Conservation (phyloP, 2,888 invertebrate species). For the Lepidochitona cinerea region DNA sequence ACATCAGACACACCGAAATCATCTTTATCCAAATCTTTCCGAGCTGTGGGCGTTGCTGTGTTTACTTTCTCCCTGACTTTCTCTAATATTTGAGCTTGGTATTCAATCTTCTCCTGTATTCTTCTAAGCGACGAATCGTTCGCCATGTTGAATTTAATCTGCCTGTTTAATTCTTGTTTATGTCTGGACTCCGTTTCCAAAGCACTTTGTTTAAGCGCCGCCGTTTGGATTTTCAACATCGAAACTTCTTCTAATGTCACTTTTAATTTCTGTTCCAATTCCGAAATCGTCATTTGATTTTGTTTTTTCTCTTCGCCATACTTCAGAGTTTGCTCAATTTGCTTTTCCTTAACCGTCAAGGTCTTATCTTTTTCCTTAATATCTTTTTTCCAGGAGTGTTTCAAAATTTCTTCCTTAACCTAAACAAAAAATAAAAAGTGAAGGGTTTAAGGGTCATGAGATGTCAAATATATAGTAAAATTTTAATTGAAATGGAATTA, state of each 20-base stretch:
- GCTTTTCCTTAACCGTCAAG: slow-evolving; percentile 50
- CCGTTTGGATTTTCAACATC: slow-evolving; percentile 39
- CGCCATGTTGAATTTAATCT: slow-evolving; percentile 53
- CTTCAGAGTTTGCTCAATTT: slow-evolving; percentile 48
- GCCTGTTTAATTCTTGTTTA: slow-evolving; percentile 43
- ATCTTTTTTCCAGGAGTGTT: slow-evolving; percentile 35
- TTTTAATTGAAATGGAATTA: no score
- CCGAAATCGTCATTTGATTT: slow-evolving; percentile 34
- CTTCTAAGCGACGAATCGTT: slow-evolving; percentile 51
- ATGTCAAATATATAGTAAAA: no score
- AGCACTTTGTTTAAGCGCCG: slow-evolving; percentile 32
- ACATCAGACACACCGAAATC: slow-evolving; percentile 37
- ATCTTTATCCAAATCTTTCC: slow-evolving; percentile 25
- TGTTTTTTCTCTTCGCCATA: slow-evolving; percentile 43
- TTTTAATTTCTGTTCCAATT: slow-evolving; percentile 36
- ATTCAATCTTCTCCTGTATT: slow-evolving; percentile 31
- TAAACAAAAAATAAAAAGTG: no score
- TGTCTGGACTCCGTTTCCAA: slow-evolving; percentile 41
- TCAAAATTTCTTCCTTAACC: slow-evolving; percentile 36
- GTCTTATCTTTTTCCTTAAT: slow-evolving; percentile 52
- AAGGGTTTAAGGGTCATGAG: no score
- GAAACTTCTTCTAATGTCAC: slow-evolving; percentile 33
- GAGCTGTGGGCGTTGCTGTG: slow-evolving; percentile 10
- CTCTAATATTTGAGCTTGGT: slow-evolving; percentile 12
- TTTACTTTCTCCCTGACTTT: slow-evolving; percentile 23